Evolutionary conservation across 1,140 invertebrate species (phyloP).

Genomic region (Nephila pilipes): DNA sequence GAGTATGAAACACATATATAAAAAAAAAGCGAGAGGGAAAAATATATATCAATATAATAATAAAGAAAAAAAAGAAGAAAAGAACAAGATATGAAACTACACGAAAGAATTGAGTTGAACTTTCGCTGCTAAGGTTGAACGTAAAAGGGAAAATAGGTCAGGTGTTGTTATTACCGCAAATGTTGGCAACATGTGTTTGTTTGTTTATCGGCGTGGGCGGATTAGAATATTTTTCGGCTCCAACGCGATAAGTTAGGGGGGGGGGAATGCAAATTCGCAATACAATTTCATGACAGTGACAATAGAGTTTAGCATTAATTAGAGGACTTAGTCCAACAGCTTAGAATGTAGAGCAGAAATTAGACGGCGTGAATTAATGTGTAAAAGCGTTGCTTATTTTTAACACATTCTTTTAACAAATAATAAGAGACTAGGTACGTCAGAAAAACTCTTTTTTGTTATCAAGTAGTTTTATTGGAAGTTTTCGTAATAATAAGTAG

Average conservation of each 20-base stretch:
- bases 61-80: constrained; percentile 39
- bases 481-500: not conserved
- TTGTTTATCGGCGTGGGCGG: constrained; percentile 59
- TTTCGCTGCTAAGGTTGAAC: constrained; percentile 57
- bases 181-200: constrained; percentile 61
- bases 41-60: constrained; percentile 42
- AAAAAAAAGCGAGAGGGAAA: not conserved
- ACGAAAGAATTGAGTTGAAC: constrained; percentile 52
- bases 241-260: not conserved
- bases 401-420: too few species aligned
- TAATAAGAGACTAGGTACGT: too few species aligned
- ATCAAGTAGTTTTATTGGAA: not conserved
- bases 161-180: constrained; percentile 33
- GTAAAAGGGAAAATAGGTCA: constrained; percentile 61
- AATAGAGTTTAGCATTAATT: constrained; percentile 9
- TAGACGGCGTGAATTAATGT: not conserved
- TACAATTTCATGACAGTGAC: not conserved
- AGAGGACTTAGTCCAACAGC: not conserved
- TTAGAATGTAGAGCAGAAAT: not conserved
- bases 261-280: not conserved
- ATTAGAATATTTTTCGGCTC: constrained; percentile 32
- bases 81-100: constrained; percentile 27
- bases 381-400: too few species aligned
- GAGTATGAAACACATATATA: constrained; percentile 16
- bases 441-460: not conserved